Evolutionary conservation across 2,888 invertebrate species (phyloP), one percentile per base, ranked within the genome.

Genomic region (Eurytoma adleriae): DNA sequence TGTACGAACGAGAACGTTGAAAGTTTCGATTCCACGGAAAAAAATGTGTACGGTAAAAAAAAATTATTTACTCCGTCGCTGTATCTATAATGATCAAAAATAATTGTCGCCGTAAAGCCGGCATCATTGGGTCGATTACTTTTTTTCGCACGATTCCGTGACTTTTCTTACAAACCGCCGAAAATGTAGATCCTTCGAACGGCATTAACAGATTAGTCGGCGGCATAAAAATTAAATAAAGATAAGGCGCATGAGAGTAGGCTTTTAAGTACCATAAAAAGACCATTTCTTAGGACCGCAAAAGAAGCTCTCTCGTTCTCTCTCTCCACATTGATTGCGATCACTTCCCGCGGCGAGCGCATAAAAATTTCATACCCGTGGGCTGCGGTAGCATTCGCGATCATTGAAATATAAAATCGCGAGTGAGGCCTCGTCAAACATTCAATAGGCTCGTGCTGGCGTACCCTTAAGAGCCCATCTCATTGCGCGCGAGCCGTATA

Each of bases 331-430:
- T 81, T 70, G 80, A 81, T 78, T 74, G 70, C 70, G 54, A 81
- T 78, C 78, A 66, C 57, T 74, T 59, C 62, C 4, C 61, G 14
- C 20, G 48, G 30, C 52, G 56, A 14, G 7, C 64, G 64, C 50
- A 61, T 78, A 78, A 81, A 81, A 74, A 54, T 72, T 73, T 73
- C 67, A 71, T 71, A 59, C 59, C 67, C n/a, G 1, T 18, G 27
- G 14, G 61, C 52, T 30, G 27, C 40, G 27, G 24, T 20, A 72
- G 27, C 13, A 48, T 68, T 27, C 59, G 16, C 61, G 18, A 67
- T 64, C 56, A 81, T 78, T 81, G 80, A 81, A 78, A 78, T 81
- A 81, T 81, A 81, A 81, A 81, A 78, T 78, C 73, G 77, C 73
- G 66, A 27, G 40, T 20, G 20, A 57, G 14, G 16, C 1, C 76